phyloP scores from a whole-genome alignment of 2,797 vertebrate genomes.

The Neosalanx taihuensis region DNA sequence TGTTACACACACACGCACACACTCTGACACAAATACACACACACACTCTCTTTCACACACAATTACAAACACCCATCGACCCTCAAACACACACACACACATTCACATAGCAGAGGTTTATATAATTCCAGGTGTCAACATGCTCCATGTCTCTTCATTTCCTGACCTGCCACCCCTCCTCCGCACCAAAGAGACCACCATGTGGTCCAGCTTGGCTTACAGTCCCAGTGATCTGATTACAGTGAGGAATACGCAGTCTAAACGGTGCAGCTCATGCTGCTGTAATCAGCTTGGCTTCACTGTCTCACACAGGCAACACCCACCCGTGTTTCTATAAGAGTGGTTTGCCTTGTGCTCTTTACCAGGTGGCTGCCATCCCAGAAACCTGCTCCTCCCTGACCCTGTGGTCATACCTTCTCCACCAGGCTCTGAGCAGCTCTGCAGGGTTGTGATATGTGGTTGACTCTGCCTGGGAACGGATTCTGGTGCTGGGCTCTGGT shows the following conservation, averaged over 20 bases:
- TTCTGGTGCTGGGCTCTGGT: slow-evolving; percentile 20
- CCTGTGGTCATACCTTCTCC: slow-evolving; percentile 44
- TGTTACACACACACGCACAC: too few relatives aligned
- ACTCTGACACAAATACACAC: background rate
- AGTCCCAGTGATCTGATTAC: background rate
- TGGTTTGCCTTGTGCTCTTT: slow-evolving; percentile 39
- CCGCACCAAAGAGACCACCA: slow-evolving; percentile 10
- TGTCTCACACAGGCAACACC: slow-evolving; percentile 40
- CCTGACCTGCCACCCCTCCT: slow-evolving; percentile 24
- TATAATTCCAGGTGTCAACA: too few relatives aligned
- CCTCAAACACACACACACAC: background rate
- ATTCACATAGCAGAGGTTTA: too few relatives aligned
- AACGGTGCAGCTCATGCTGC: slow-evolving; percentile 33
- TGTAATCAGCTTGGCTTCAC: slow-evolving; percentile 53
- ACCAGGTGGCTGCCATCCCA: slow-evolving; percentile 20
- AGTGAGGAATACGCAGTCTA: slow-evolving; percentile 29
- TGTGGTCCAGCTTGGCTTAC: slow-evolving; percentile 25
- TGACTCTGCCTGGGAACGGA: background rate
- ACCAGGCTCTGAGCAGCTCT: slow-evolving; percentile 20
- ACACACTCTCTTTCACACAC: background rate
- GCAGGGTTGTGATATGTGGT: background rate
- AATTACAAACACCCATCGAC: background rate
- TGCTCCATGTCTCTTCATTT: too few relatives aligned
- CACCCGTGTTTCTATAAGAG: slow-evolving; percentile 48
- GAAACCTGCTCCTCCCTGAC: slow-evolving; percentile 24